phyloP scores from a whole-genome alignment of 2,797 vertebrate species.

The Silurus lanzhouensis region DNA sequence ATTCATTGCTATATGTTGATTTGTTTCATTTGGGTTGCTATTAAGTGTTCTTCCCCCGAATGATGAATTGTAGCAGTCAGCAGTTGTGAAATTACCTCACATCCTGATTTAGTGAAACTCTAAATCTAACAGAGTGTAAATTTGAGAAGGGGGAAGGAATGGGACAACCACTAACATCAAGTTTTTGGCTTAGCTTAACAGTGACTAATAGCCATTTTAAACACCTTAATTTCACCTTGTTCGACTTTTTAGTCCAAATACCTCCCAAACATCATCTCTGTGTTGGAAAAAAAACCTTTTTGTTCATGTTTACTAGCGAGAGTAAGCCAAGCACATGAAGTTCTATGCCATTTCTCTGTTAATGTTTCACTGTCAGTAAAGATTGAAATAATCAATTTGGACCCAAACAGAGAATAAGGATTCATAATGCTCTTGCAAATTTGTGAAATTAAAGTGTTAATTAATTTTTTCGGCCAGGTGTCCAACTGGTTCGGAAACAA shows the following conservation, averaged over 20 bases:
- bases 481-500: slow-evolving; percentile 99
- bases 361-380: neutral
- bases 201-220: slow-evolving; percentile 15
- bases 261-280: neutral
- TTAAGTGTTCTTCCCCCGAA: slow-evolving; percentile 25
- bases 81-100: slow-evolving; percentile 33
- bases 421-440: neutral
- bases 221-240: slow-evolving; percentile 14
- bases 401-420: neutral
- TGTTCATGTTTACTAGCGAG: neutral
- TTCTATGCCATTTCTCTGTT: neutral
- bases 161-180: slow-evolving; percentile 6
- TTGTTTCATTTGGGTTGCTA: slow-evolving; percentile 27
- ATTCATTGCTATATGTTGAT: slow-evolving; percentile 34
- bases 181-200: slow-evolving; percentile 17
- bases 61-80: slow-evolving; percentile 31
- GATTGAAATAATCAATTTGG: neutral
- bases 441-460: neutral
- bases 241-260: neutral
- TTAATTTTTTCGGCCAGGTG: slow-evolving; percentile 76
- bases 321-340: neutral
- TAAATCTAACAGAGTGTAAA: slow-evolving; percentile 31
- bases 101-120: slow-evolving; percentile 35
- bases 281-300: slow-evolving; percentile 1
- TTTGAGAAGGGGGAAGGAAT: slow-evolving; percentile 16